Percentiles rank a stretch among this genome's conserved stretches.
phyloP scores from a whole-genome alignment of 2,113 vertebrate genomes.

The Sialia sialis region DNA sequence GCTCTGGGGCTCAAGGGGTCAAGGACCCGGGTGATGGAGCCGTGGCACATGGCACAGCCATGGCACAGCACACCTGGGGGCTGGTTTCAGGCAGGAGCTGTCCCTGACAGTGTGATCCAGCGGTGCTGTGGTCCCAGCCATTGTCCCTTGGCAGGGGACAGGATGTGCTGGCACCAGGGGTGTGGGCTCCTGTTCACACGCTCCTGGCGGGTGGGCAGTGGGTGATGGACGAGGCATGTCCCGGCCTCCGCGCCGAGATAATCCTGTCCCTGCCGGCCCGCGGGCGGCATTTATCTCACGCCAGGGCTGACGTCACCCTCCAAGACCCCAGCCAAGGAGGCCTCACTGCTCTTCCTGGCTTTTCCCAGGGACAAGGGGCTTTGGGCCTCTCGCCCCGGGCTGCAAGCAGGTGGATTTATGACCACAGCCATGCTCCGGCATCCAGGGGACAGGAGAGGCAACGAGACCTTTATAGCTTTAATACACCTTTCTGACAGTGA shows the following conservation, averaged over 20 bases:
- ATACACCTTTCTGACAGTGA: conserved; percentile 63
- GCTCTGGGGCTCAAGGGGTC: neutral
- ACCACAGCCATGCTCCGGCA: neutral
- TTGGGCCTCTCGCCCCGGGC: neutral
- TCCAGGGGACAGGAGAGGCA: neutral
- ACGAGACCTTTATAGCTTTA: conserved; percentile 38
- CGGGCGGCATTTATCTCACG: neutral
- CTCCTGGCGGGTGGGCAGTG: fast-evolving
- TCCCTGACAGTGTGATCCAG: fast-evolving
- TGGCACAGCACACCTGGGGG: neutral
- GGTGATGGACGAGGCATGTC: neutral
- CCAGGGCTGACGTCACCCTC: conserved; percentile 16
- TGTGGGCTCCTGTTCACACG: neutral
- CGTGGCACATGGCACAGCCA: fast-evolving
- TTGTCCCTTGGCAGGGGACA: neutral
- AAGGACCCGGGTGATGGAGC: fast-evolving
- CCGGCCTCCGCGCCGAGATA: neutral
- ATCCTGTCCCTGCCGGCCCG: neutral
- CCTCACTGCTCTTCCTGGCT: neutral
- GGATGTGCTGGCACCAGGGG: fast-evolving
- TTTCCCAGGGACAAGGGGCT: conserved; percentile 9
- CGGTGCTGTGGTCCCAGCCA: fast-evolving
- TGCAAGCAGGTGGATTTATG: conserved; percentile 45
- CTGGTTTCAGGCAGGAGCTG: neutral
- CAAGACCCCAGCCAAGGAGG: neutral